Conservation (phyloP, 2,888 invertebrate species). For the Embidobia sp. region DNA sequence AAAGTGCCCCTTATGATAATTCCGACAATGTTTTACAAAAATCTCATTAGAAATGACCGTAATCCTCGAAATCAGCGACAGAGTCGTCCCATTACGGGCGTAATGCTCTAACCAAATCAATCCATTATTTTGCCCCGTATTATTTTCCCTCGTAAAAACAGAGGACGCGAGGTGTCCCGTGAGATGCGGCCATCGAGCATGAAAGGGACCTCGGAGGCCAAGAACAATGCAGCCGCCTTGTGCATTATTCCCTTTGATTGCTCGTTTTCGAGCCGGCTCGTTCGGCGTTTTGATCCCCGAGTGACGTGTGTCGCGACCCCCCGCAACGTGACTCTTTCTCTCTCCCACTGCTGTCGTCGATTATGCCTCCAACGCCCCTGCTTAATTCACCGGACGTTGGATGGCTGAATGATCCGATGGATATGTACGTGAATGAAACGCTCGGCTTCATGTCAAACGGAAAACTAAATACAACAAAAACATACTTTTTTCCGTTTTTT, state of each 20-base stretch:
- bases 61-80: constrained; percentile 26
- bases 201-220: constrained; percentile 46
- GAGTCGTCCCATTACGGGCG: constrained; percentile 25
- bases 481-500: neutral
- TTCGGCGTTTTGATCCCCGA: constrained; percentile 61
- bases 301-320: constrained; percentile 59
- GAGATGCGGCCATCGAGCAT: constrained; percentile 56
- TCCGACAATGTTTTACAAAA: constrained; percentile 25
- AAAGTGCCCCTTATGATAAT: constrained; percentile 23
- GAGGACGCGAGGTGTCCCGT: constrained; percentile 61
- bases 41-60: constrained; percentile 13
- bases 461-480: constrained; percentile 65
- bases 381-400: constrained; percentile 53
- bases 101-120: constrained; percentile 49
- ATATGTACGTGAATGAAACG: constrained; percentile 68
- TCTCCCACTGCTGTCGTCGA: constrained; percentile 54
- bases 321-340: constrained; percentile 28
- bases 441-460: constrained; percentile 73
- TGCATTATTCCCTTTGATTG: constrained; percentile 82
- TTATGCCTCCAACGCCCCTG: constrained; percentile 63
- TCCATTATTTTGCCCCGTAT: constrained; percentile 42
- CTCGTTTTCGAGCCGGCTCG: constrained; percentile 78
- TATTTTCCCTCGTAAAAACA: constrained; percentile 19
- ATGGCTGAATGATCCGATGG: constrained; percentile 61
- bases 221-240: constrained; percentile 79